These are phyloP conservation scores for Zele albiditarsus DNA, from an alignment of 2,888 invertebrate genomes.

Conservation along the genomic window DNA sequence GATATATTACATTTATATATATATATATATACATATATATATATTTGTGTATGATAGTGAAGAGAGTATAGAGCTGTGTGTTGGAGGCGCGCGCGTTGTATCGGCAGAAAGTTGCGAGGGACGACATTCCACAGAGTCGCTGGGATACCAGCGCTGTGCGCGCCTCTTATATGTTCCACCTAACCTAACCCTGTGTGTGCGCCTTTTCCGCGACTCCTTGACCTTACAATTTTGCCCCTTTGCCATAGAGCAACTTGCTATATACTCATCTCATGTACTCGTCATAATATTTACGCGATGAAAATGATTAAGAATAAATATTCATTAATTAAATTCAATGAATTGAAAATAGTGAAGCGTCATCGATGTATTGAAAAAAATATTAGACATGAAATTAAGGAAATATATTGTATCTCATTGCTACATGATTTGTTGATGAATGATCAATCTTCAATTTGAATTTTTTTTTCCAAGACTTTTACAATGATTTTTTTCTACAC, in stretches of 20 bases:
- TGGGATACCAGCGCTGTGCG: constrained; percentile 49
- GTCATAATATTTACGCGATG: constrained; percentile 20
- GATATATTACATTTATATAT: background rate
- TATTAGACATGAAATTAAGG: too few relatives aligned
- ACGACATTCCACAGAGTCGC: constrained; percentile 53
- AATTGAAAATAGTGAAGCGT: too few relatives aligned
- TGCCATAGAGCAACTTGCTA: constrained; percentile 42
- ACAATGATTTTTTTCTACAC: too few relatives aligned
- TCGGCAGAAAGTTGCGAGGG: constrained; percentile 54
- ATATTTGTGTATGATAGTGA: background rate
- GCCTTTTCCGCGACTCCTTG: constrained; percentile 47
- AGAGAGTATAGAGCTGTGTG: constrained; percentile 24
- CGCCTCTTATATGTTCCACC: constrained; percentile 45
- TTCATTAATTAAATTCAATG: too few relatives aligned
- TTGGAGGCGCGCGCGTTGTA: constrained; percentile 29
- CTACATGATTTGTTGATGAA: too few relatives aligned
- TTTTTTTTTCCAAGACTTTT: too few relatives aligned
- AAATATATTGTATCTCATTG: too few relatives aligned
- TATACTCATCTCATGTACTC: constrained; percentile 26
- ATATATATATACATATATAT: background rate
- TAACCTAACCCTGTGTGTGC: constrained; percentile 29
- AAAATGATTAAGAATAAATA: background rate
- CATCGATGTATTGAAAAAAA: too few relatives aligned
- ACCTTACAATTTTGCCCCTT: constrained; percentile 43
- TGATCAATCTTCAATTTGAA: too few relatives aligned